Conservation (phyloP, 2,888 invertebrate genomes). For the Lamproptera curius region DNA sequence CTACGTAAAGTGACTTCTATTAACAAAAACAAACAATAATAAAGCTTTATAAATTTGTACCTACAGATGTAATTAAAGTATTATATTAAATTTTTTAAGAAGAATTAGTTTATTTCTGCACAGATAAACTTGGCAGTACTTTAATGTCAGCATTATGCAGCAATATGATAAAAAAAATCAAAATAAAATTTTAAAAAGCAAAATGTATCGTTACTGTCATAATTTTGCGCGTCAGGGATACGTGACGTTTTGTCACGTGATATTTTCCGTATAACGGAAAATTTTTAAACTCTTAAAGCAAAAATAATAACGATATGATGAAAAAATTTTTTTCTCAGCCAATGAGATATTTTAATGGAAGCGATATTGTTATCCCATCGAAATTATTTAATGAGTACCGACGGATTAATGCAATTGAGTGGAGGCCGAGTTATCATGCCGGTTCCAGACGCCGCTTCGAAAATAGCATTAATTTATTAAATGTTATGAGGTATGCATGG, state of each 20-base stretch:
- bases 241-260: slow-evolving; percentile 4
- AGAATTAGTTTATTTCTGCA: too few species aligned
- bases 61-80: too few species aligned
- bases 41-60: too few species aligned
- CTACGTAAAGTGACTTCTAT: too few species aligned
- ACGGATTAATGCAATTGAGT: background rate
- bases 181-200: too few species aligned
- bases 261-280: slow-evolving; percentile 4
- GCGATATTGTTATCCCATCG: slow-evolving; percentile 2
- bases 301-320: slow-evolving; percentile 3
- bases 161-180: too few species aligned
- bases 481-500: slow-evolving; percentile 4
- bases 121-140: too few species aligned
- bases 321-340: background rate
- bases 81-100: too few species aligned
- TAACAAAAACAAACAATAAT: too few species aligned
- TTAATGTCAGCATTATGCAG: too few species aligned
- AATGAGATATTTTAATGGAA: slow-evolving; percentile 1
- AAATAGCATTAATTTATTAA: background rate
- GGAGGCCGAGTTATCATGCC: slow-evolving; percentile 2
- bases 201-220: background rate
- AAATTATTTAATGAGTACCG: slow-evolving; percentile 11
- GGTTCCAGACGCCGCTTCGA: background rate
- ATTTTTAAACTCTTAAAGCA: background rate
- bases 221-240: background rate